Conservation (phyloP, 2,888 invertebrate genomes). For the Zeuzera pyrina region DNA sequence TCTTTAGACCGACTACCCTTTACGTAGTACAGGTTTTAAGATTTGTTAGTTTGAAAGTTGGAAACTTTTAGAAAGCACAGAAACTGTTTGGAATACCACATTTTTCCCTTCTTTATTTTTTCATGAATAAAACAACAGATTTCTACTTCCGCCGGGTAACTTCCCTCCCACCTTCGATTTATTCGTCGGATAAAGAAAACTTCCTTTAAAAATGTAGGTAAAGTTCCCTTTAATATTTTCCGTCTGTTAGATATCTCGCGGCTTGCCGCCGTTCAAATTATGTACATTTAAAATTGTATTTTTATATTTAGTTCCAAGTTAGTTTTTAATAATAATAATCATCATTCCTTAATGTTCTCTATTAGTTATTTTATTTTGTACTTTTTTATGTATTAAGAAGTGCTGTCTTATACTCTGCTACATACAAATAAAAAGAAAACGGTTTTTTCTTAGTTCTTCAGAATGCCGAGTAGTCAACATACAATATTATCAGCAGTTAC, state of each 20-base stretch:
- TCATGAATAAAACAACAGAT: conserved; percentile 73
- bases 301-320: conserved; percentile 29
- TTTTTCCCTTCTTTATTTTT: conserved; percentile 60
- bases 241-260: conserved; percentile 58
- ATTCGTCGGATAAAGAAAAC: conserved; percentile 68
- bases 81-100: conserved; percentile 43
- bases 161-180: conserved; percentile 71
- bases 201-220: conserved; percentile 67
- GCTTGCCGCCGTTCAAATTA: conserved; percentile 49
- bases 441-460: no score
- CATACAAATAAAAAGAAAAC: no score
- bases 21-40: no score
- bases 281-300: conserved; percentile 58
- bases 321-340: neutral
- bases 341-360: neutral
- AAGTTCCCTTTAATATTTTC: conserved; percentile 68
- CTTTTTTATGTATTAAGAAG: no score
- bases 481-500: no score
- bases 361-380: no score
- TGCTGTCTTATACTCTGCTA: no score
- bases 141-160: conserved; percentile 58
- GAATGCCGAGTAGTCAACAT: no score
- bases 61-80: conserved; percentile 28
- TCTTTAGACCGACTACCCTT: neutral
- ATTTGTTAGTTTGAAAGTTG: conserved; percentile 28